Evolutionary conservation across 2,888 invertebrate species (phyloP).

Genomic region (Philereme transversata): DNA sequence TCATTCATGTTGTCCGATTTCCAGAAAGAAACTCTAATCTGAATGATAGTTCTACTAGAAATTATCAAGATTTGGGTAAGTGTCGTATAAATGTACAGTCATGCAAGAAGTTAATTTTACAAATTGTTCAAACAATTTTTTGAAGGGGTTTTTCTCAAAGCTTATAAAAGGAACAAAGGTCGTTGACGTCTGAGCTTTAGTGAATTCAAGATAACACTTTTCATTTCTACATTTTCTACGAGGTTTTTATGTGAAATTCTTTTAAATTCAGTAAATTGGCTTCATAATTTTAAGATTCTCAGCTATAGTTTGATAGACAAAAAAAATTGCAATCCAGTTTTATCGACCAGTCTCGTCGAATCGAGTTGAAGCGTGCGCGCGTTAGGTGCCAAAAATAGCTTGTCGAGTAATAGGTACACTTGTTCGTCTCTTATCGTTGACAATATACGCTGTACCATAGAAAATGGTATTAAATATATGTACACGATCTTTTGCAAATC

Average conservation of each 20-base stretch:
- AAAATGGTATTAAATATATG: too few relatives aligned
- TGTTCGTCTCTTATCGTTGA: too few relatives aligned
- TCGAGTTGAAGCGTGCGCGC: too few relatives aligned
- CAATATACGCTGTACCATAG: too few relatives aligned
- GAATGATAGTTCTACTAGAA: too few relatives aligned
- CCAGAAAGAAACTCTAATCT: too few relatives aligned
- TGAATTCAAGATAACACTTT: constrained; percentile 15
- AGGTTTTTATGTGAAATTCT: constrained; percentile 19
- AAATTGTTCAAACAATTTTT: constrained; percentile 19
- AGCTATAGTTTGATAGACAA: neutral
- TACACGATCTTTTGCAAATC: too few relatives aligned
- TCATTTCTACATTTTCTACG: constrained; percentile 19
- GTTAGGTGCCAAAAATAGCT: too few relatives aligned
- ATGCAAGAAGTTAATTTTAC: constrained; percentile 14
- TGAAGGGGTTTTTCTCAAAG: neutral
- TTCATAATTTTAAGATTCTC: constrained; percentile 1
- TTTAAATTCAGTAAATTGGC: constrained; percentile 12
- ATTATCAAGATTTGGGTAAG: neutral
- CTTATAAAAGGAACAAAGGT: constrained; percentile 6
- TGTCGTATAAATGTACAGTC: constrained; percentile 14
- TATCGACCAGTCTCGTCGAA: too few relatives aligned
- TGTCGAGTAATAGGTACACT: too few relatives aligned
- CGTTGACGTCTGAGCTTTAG: constrained; percentile 6
- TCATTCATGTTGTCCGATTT: too few relatives aligned
- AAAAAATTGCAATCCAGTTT: neutral